Base-by-base conservation (phyloP, 2,113 vertebrate species). In the Tinamus guttatus region DNA sequence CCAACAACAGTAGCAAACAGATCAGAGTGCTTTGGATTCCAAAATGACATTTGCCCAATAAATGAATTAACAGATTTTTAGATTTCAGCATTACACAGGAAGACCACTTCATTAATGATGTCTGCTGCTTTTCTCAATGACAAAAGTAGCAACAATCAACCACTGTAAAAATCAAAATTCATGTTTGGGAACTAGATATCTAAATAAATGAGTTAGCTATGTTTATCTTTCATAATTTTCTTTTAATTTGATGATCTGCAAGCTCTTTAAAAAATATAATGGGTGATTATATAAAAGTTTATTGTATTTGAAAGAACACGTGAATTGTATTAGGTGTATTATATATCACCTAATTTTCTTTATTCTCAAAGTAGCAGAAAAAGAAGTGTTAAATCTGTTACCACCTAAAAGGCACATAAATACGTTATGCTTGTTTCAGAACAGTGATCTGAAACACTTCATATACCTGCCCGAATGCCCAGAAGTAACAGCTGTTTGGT, bases 171-270 rank as follows among this genome's bases (percentile, higher is more conserved):
- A 64, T 51, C 25, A 85, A 85, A 40, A 17, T 18, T 70, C 18
- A 45, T 0, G 0, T 70, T 30, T 11, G 62, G 11, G 12, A 4
- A 77, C 13, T 24, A n/a, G 4, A 8, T 13, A 43, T 5, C 22
- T 67, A 52, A 76, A 51, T 25, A 71, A 77, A 51, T 10, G 2
- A 64, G 41, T 9, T 59, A 75, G 22, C 8, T 36, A 40, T n/a
- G 11, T 30, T 38, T 13, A 40, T 7, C 40, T 70, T 27, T 28
- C 2, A 3, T n/a, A n/a, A 54, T 77, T 65, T 85, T 65, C n/a
- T 85, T 36, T 18, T 11, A 52, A 27, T 70, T n/a, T 47, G 38
- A 58, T 19, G 25, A 87, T 13, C 36, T 88, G 7, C 9, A 87
- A 80, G 28, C 7, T 11, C 21, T 21, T 41, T 41, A 41, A 41